Conservation (phyloP, 2,797 vertebrate species). For the Distichodus sexfasciatus region DNA sequence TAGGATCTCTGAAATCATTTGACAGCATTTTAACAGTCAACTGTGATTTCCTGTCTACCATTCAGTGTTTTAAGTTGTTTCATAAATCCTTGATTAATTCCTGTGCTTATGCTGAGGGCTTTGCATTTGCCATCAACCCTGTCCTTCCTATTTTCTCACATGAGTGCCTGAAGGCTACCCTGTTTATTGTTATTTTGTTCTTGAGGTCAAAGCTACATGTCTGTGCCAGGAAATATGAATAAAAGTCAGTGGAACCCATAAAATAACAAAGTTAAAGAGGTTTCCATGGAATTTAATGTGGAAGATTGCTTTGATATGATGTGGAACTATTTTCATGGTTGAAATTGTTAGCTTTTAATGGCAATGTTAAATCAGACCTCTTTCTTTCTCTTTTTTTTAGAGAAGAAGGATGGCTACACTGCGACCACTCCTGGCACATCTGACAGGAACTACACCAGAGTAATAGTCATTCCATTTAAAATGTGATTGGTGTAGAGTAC, state of each 20-base stretch:
- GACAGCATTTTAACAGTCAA: conserved; percentile 14
- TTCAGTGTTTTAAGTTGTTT: conserved; percentile 24
- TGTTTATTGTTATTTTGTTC: conserved; percentile 63
- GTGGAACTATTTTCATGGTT: conserved; percentile 65
- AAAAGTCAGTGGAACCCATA: conserved; percentile 54
- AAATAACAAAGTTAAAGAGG: conserved; percentile 54
- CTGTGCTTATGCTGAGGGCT: conserved; percentile 10
- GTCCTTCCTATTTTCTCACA: conserved; percentile 7
- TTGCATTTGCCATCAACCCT: conserved; percentile 2
- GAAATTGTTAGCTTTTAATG: conserved; percentile 66
- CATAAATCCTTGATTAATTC: conserved; percentile 21
- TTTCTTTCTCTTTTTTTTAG: conserved; percentile 33
- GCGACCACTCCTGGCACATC: conserved; percentile 53
- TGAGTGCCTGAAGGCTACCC: conserved; percentile 42
- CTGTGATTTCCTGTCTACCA: conserved; percentile 20
- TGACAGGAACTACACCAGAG: conserved; percentile 53
- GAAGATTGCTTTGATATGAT: conserved; percentile 61
- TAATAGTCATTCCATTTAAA: conserved; percentile 61
- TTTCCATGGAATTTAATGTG: conserved; percentile 58
- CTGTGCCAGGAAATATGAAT: conserved; percentile 68
- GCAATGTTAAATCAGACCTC: conserved; percentile 63
- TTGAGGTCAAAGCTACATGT: conserved; percentile 41
- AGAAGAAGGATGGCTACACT: conserved; percentile 35
- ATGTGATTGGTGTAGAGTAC: conserved; percentile 55
- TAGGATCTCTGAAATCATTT: conserved; percentile 14